Evolutionary conservation across 2,113 vertebrate genomes (phyloP).

Genomic region (Erpornis zantholeuca): DNA sequence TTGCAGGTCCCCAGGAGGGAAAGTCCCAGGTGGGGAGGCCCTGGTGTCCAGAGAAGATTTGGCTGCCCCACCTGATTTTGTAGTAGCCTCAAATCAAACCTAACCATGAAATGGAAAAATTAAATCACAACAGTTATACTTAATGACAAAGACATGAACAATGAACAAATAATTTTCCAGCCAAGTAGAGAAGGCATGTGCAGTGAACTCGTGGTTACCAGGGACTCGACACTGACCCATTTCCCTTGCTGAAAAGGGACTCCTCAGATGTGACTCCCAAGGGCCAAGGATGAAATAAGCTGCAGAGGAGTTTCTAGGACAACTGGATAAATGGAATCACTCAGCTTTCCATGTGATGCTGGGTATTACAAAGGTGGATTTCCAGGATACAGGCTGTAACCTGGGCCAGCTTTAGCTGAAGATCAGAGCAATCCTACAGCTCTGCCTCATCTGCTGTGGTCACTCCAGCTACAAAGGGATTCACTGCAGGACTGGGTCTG

Average conservation of each 20-base stretch:
- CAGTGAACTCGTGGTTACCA: not conserved
- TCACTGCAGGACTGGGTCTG: accelerated
- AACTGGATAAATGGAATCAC: not conserved
- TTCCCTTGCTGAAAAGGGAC: not conserved
- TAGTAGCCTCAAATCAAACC: not conserved
- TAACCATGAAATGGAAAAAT: not conserved
- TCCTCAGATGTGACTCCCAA: not conserved
- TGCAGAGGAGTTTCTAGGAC: not conserved
- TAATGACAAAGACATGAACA: not conserved
- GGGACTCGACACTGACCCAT: accelerated
- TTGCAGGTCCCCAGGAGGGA: not conserved
- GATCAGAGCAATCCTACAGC: not conserved
- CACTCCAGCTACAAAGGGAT: not conserved
- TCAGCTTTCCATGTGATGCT: not conserved
- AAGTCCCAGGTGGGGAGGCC: not conserved
- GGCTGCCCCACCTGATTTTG: not conserved
- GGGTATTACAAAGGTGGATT: not conserved
- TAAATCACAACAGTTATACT: not conserved
- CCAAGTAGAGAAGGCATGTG: not conserved
- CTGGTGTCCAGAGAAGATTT: not conserved
- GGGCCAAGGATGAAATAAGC: not conserved
- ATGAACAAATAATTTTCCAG: accelerated
- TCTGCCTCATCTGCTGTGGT: not conserved
- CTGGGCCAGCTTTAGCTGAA: not conserved
- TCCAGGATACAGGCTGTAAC: not conserved